Conservation (phyloP, 2,113 vertebrate species). For the Heterotis niloticus region DNA sequence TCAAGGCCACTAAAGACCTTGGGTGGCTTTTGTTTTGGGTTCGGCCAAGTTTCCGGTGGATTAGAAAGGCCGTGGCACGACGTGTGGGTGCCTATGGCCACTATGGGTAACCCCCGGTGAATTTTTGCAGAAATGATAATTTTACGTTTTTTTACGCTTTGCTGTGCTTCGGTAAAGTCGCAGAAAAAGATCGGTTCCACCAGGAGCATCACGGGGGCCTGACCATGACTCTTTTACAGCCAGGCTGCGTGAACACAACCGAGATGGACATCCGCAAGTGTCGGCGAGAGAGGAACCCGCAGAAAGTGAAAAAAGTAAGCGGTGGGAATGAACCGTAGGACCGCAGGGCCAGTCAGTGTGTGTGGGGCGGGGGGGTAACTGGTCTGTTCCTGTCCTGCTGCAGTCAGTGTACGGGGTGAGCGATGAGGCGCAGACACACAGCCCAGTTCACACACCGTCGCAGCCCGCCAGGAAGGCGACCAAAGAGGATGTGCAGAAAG, state of each 20-base stretch:
- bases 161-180: too few species aligned
- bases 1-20: too few species aligned
- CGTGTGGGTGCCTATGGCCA: too few species aligned
- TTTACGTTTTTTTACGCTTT: neutral
- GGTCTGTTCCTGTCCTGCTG: slow-evolving; percentile 19
- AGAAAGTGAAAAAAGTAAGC: slow-evolving; percentile 89
- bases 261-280: slow-evolving; percentile 98
- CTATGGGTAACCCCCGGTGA: neutral
- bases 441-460: slow-evolving; percentile 76
- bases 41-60: too few species aligned
- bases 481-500: slow-evolving; percentile 85
- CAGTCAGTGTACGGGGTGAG: slow-evolving; percentile 88
- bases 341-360: neutral
- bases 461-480: slow-evolving; percentile 79
- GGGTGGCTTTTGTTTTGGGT: too few species aligned
- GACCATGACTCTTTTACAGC: slow-evolving; percentile 64
- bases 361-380: neutral
- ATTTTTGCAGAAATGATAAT: neutral
- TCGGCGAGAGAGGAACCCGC: slow-evolving; percentile 88
- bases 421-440: slow-evolving; percentile 83
- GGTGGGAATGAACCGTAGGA: neutral
- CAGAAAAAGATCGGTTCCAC: neutral
- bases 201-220: slow-evolving; percentile 25
- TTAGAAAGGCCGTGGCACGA: too few species aligned
- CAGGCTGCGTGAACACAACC: slow-evolving; percentile 94